Base-by-base conservation (phyloP, 2,888 invertebrate genomes). In the Eupithecia exiguata region DNA sequence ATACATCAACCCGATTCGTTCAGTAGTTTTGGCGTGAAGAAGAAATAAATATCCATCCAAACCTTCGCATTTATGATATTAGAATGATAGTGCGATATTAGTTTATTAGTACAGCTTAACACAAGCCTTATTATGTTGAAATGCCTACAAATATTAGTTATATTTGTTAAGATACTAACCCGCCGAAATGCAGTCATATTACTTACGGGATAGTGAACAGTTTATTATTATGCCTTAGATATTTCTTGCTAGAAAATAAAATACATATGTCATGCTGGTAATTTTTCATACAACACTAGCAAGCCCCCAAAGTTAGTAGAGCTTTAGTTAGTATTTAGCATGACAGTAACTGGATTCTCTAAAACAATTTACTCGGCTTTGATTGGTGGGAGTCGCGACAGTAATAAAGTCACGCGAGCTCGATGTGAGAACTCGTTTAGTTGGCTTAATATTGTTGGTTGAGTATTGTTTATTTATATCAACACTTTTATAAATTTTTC, bases 391-490 rank as follows among this genome's bases (percentile, higher is more conserved):
- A 88, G 85, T 82, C 78, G 78, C 80, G 79, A 81, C 82, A 80
- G 81, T 83, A 79, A 82, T 80, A 80, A 80, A 81, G 84, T 84
- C 89, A 88, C 87, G 89, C 86, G 81, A 88, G 46, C 72, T 68
- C 70, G 25, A 78, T 78, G 76, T 78, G 73, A 77, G 74, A 77
- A 79, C 72, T 72, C 68, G 74, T 75, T 53, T 53, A 4, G 49
- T 10, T 21, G 21, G 49, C 9, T 53, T 10, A 53, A 21, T 21
- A 53, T 53, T 21, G n/a, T 53, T 46, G 46, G 46, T 4, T 46
- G 12, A 38, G 0, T 46, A 46, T 53, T 53, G 4, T 53, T 21
- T 53, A 10, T 53, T 21, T 53, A 5, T n/a, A 9, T 49, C 3
- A 49, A 9, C 9, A 10, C n/a, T 53, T 53, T 10, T 53, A 53